A percentile compares a stretch with the other conserved stretches of the same genome.
Conservation (phyloP, 2,113 vertebrate genomes). For the Oenanthe melanoleuca region DNA sequence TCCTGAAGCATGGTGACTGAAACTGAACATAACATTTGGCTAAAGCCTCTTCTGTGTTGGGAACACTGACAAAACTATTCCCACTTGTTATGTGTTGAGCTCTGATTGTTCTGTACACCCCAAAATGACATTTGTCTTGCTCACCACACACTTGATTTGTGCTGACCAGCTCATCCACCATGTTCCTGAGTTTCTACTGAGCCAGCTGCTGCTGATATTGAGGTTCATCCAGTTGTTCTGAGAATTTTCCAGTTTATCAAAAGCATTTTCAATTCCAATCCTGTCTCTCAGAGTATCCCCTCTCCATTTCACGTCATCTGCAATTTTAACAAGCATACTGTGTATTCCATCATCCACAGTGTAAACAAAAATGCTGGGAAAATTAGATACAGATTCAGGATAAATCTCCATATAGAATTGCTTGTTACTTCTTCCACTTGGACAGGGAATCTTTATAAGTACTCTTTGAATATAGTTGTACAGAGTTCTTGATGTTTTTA, state of each 20-base stretch:
- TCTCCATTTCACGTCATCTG: not conserved
- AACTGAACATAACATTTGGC: not conserved
- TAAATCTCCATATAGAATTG: not conserved
- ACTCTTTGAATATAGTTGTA: not conserved
- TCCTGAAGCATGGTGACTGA: not conserved
- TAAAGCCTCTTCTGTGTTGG: not conserved
- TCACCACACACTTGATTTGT: not conserved
- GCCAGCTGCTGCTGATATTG: not conserved
- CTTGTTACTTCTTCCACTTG: not conserved
- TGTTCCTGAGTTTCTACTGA: not conserved
- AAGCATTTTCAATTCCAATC: not conserved
- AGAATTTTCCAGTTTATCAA: not conserved
- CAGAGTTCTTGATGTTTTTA: not conserved
- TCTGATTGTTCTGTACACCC: not conserved
- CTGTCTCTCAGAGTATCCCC: not conserved
- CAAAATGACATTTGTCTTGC: not conserved
- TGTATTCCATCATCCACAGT: not conserved
- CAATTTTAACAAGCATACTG: not conserved
- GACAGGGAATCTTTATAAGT: not conserved
- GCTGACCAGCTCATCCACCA: not conserved
- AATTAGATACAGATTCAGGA: not conserved
- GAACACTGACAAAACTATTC: not conserved
- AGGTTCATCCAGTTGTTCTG: conserved; percentile 7
- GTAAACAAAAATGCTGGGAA: not conserved
- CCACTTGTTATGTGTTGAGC: not conserved